Evolutionary conservation across 92 coral and sea anemone species (phyloP).

Genomic region (Heteractis magnifica): DNA sequence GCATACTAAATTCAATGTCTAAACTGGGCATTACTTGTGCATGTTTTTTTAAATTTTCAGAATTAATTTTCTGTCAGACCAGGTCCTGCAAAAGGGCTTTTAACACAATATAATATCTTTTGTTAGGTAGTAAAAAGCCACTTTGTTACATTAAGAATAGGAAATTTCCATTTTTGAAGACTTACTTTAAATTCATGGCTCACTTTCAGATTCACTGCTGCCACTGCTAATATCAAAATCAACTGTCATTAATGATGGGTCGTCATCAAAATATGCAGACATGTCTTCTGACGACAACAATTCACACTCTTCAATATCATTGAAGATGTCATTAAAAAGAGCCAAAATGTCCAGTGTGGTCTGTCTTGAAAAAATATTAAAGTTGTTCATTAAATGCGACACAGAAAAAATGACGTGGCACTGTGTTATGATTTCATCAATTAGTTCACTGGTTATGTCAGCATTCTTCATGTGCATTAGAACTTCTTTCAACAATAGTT

Average conservation of each 20-base stretch:
- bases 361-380: slow-evolving; percentile 34
- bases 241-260: slow-evolving; percentile 21
- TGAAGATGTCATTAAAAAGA: slow-evolving; percentile 41
- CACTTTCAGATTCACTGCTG: background rate
- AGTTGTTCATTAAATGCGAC: slow-evolving; percentile 38
- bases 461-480: slow-evolving; percentile 40
- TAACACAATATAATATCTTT: background rate
- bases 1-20: background rate
- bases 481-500: slow-evolving; percentile 31
- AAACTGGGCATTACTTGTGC: background rate
- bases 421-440: slow-evolving; percentile 18
- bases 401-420: slow-evolving; percentile 35
- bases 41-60: background rate
- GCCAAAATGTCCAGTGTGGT: slow-evolving; percentile 31
- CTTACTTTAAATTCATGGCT: background rate
- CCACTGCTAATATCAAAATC: background rate
- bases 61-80: background rate
- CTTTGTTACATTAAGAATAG: background rate
- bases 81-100: background rate
- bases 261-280: slow-evolving; percentile 43
- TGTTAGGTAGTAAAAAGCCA: background rate
- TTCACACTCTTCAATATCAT: slow-evolving; percentile 45
- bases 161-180: background rate
- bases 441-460: slow-evolving; percentile 33
- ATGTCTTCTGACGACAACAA: slow-evolving; percentile 27